These are phyloP conservation scores for Temnothorax rugatulus DNA, from an alignment of 2,888 invertebrate genomes.

Conservation along the genomic window DNA sequence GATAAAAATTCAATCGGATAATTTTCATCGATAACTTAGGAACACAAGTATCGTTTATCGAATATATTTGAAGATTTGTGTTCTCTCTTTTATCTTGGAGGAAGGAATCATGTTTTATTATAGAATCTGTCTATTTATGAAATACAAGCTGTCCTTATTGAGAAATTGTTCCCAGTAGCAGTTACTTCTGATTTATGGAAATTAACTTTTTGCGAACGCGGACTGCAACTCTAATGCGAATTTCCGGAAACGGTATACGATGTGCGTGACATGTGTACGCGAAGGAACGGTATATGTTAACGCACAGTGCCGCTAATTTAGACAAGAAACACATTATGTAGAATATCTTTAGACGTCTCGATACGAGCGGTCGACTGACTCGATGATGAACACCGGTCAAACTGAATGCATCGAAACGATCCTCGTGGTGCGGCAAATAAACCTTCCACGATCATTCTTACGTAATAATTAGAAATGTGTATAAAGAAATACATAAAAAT, in stretches of 20 bases:
- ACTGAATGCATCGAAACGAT: slow-evolving; percentile 30
- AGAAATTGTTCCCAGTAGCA: neutral
- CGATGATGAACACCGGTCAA: slow-evolving; percentile 45
- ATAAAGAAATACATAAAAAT: neutral
- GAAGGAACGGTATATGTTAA: slow-evolving; percentile 42
- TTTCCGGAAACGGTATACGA: slow-evolving; percentile 37
- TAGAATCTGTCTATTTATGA: neutral
- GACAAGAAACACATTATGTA: slow-evolving; percentile 52
- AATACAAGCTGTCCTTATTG: neutral
- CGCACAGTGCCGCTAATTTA: slow-evolving; percentile 45
- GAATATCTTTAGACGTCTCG: slow-evolving; percentile 54
- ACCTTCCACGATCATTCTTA: slow-evolving; percentile 5
- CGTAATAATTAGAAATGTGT: neutral
- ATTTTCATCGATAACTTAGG: neutral
- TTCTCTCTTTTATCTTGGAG: neutral
- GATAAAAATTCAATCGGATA: slow-evolving; percentile 67
- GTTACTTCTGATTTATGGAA: slow-evolving; percentile 16
- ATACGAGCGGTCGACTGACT: slow-evolving; percentile 44
- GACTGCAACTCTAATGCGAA: slow-evolving; percentile 25
- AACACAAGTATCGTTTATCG: slow-evolving; percentile 12
- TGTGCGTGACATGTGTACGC: slow-evolving; percentile 47
- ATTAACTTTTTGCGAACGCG: slow-evolving; percentile 18
- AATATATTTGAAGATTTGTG: neutral
- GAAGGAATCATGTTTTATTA: neutral
- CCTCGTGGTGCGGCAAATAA: neutral